These are phyloP conservation scores for Clepsis dumicolana DNA, from an alignment of 2,888 invertebrate species.

Conservation along the genomic window DNA sequence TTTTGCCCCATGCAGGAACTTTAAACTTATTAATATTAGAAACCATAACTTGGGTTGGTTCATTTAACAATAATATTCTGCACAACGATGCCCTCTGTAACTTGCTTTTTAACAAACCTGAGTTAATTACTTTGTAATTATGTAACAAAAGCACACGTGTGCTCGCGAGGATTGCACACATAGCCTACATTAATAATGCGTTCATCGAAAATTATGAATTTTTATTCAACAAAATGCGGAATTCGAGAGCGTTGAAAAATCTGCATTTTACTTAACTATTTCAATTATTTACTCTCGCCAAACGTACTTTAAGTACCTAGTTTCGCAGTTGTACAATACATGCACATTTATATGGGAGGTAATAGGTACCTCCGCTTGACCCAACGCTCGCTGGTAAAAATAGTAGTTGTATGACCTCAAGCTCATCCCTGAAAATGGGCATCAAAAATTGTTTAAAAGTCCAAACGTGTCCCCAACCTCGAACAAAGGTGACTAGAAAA, in stretches of 20 bases:
- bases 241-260: too few relatives aligned
- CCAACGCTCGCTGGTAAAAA: not conserved
- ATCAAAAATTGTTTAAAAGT: not conserved
- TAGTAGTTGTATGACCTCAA: not conserved
- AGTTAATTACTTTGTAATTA: slow-evolving; percentile 15
- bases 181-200: not conserved
- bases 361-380: not conserved
- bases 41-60: slow-evolving; percentile 33
- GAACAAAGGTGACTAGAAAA: not conserved
- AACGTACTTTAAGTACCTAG: not conserved
- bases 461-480: not conserved
- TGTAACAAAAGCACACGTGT: slow-evolving; percentile 1
- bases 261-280: too few relatives aligned
- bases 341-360: too few relatives aligned
- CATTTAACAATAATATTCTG: slow-evolving; percentile 22
- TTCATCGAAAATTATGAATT: not conserved
- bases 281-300: not conserved
- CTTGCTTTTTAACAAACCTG: slow-evolving; percentile 14
- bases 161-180: not conserved
- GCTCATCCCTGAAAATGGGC: not conserved
- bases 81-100: slow-evolving; percentile 20
- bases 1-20: slow-evolving; percentile 48
- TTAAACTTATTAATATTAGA: slow-evolving; percentile 52
- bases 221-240: not conserved
- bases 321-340: too few relatives aligned